Base-by-base conservation (phyloP, 2,888 invertebrate species). In the Venusia cambrica region DNA sequence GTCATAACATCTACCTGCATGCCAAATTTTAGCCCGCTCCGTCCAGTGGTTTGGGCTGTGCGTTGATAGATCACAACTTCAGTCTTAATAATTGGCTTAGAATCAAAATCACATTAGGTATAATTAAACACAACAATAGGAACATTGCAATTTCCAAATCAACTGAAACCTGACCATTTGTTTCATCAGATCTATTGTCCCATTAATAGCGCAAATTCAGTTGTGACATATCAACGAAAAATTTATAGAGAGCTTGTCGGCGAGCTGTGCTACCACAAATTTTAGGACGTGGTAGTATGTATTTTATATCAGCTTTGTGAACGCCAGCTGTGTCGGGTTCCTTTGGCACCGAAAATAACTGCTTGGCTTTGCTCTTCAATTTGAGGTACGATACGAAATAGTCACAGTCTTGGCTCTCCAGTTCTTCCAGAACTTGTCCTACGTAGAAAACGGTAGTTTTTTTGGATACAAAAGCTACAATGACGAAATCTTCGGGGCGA, bases 301-400 rank as follows among this genome's bases (percentile, higher is more conserved):
- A 27, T 18, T 27, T 18, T 15, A 27, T 18, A 7, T 27, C 18
- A 11, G 2, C 3, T 18, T 3, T 18, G 1, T 27, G 18, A 11
- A 27, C 10, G n/a, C 27, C 27, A 3, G 27, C 27, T 27, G 27
- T 18, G 6, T 27, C 27, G 4, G 18, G 27, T 4, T 6, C 27
- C 10, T 5, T n/a, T 11, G 27, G 27, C 4, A 6, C 18, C 10
- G 5, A 10, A 27, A 27, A 27, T 6, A 4, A 9, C 12, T 27
- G 27, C 9, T n/a, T 9, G 2, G 27, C n/a, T 7, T 12, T 27
- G 11, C 18, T 27, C 12, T 27, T 27, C 12, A 27, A 9, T 18
- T 11, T 27, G n/a, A 27, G 11, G 7, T 6, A 27, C 1, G n/a
- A 8, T 11, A 27, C 27, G 11, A 12, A 27, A 18, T 6, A 27